phyloP scores from a whole-genome alignment of 2,797 vertebrate genomes.

The Sebastes jordani region DNA sequence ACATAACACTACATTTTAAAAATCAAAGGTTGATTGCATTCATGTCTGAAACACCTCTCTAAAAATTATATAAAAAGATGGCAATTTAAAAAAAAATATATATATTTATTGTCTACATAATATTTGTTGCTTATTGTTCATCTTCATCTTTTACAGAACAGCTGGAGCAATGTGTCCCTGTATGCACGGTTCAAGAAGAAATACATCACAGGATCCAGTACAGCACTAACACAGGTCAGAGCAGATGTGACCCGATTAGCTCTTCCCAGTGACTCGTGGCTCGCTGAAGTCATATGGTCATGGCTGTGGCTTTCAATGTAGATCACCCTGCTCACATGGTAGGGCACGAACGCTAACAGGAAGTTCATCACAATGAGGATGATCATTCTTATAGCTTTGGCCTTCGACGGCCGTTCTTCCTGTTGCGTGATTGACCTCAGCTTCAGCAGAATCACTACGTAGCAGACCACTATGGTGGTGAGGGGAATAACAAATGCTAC shows the following conservation, averaged over 20 bases:
- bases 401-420: slow-evolving; percentile 38
- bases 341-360: slow-evolving; percentile 79
- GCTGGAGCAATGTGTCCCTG: slow-evolving; percentile 54
- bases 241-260: slow-evolving; percentile 80
- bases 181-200: slow-evolving; percentile 78
- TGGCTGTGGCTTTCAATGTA: slow-evolving; percentile 64
- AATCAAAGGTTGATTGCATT: background rate
- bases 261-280: slow-evolving; percentile 26
- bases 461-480: slow-evolving; percentile 66
- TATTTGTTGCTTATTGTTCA: slow-evolving; percentile 2
- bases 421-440: slow-evolving; percentile 60
- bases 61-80: background rate
- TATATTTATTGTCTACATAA: background rate
- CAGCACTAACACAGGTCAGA: slow-evolving; percentile 76
- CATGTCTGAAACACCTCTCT: background rate
- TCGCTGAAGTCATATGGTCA: background rate
- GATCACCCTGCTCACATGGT: slow-evolving; percentile 76
- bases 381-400: slow-evolving; percentile 77
- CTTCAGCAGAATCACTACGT: slow-evolving; percentile 76
- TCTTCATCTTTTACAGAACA: slow-evolving; percentile 59
- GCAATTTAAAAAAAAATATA: background rate
- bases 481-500: slow-evolving; percentile 79
- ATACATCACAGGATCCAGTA: slow-evolving; percentile 83
- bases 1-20: background rate
- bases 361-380: slow-evolving; percentile 77